Evolutionary conservation across 2,113 vertebrate genomes (phyloP), one percentile per base, ranked within the genome.

Genomic region (Agelaius phoeniceus): DNA sequence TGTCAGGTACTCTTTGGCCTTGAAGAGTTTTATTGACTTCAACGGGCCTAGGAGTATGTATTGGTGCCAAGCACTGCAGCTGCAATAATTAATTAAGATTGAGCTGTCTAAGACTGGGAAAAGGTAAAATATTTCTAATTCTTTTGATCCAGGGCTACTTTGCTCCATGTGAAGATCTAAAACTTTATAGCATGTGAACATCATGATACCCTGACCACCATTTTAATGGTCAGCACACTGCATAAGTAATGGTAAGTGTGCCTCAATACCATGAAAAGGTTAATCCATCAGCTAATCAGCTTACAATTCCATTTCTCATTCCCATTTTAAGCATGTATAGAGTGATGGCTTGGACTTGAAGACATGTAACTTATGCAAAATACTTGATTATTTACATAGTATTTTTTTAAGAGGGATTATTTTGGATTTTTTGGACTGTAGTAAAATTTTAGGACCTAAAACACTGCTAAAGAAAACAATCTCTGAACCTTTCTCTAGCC

Each of bases 61-160:
- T 48, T 71, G 31, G 39, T 81, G 76, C 86, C 86, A 93, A 95
- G 24, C 52, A 77, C 6, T 74, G 61, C 79, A 83, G 66, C 39
- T 85, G 87, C 73, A 71, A 78, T 82, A 76, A 83, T 93, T 89
- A 94, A 89, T 74, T 93, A 81, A 75, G 71, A 44, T 19, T 63
- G 67, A 89, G 33, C 15, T 69, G 46, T 43, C 46, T 51, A 66
- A 69, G 23, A 77, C 11, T 31, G 43, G 26, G 37, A 17, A 75
- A 74, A 89, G 7, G 35, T 63, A 11, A 27, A 69, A 16, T 54
- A n/a, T 83, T 90, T 80, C n/a, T 80, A 48, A 79, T 55, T 39
- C 33, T 65, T 82, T 86, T 67, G 73, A 80, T 76, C 17, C 58
- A 63, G 57, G 80, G 7, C 3, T 83, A 4, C 11, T 80, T 76